phyloP scores from a whole-genome alignment of 2,113 vertebrate species.

The Prochilodus magdalenae region DNA sequence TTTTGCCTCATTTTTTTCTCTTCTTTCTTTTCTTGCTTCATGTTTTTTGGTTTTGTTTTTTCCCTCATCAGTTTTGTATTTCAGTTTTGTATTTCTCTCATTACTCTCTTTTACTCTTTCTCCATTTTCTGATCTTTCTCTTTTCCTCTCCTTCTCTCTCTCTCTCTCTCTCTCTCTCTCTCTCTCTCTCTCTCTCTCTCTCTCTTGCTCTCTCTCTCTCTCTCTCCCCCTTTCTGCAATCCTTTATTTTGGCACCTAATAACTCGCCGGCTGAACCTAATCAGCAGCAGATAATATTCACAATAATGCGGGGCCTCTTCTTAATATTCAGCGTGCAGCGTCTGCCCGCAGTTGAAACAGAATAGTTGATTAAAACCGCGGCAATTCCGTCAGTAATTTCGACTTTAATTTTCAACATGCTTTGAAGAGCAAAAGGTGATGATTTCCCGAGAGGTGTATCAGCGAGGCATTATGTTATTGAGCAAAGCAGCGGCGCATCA shows the following conservation, averaged over 20 bases:
- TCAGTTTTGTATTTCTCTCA: too few relatives aligned
- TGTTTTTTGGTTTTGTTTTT: too few relatives aligned
- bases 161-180: conserved; percentile 33
- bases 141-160: conserved; percentile 39
- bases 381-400: conserved; percentile 75
- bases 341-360: conserved; percentile 82
- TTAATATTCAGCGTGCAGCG: conserved; percentile 79
- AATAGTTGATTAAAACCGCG: conserved; percentile 85
- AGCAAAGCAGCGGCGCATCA: conserved; percentile 62
- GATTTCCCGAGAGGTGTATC: conserved; percentile 82
- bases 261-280: conserved; percentile 62
- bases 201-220: conserved; percentile 34
- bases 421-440: conserved; percentile 79
- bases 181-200: not conserved
- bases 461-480: conserved; percentile 53
- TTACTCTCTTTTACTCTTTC: too few relatives aligned
- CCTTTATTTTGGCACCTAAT: conserved; percentile 60
- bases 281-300: conserved; percentile 73
- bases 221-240: conserved; percentile 26
- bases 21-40: too few relatives aligned
- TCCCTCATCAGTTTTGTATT: too few relatives aligned
- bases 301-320: conserved; percentile 65
- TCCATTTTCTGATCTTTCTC: too few relatives aligned
- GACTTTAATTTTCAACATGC: conserved; percentile 70
- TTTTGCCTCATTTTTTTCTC: too few relatives aligned